Base-by-base conservation (phyloP, 2,797 vertebrate genomes). In the Erpetoichthys calabaricus region DNA sequence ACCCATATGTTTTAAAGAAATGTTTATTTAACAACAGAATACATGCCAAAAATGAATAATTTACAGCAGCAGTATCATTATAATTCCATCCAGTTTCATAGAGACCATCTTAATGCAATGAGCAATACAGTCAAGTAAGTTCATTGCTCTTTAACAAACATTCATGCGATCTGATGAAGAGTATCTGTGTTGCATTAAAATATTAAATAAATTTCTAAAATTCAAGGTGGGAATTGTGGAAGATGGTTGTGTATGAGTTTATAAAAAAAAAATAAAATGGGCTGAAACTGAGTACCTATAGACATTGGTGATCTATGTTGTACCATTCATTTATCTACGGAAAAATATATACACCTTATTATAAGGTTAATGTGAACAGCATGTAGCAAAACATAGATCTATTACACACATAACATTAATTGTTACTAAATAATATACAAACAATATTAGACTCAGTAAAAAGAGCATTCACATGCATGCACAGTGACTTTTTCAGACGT, bases 31-130 rank as follows among this genome's bases (percentile, higher is more conserved):
- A 80, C 82, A 82, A 84, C 73, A 73, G 75, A 85, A 80, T 85
- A 80, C 82, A 95, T 91, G 91, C 94, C 90, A 90, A 89, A 90
- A 80, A 87, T 81, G 85, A 92, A 88, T 87, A 83, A 91, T 89
- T 88, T 92, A 96, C 91, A 96, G 88, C 88, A 90, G 88, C 80
- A 76, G 74, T 85, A 86, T 84, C 81, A 85, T 85, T 87, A 86
- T 83, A 80, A 76, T 85, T 78, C 75, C 82, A 79, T 77, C 79
- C 80, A 79, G 76, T 84, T 82, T 78, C 80, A 70, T 74, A 73
- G 75, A 81, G 82, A 78, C 78, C 78, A 75, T 80, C 70, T 79
- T 80, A 84, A 75, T 71, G 74, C 75, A 82, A 67, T 76, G 76
- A 80, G 74, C 76, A 75, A 78, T 77, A 83, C 64, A 80, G 65